Evolutionary conservation across 1,140 invertebrate genomes (phyloP), one percentile per base, ranked within the genome.

Genomic region (Papilio glaucus): DNA sequence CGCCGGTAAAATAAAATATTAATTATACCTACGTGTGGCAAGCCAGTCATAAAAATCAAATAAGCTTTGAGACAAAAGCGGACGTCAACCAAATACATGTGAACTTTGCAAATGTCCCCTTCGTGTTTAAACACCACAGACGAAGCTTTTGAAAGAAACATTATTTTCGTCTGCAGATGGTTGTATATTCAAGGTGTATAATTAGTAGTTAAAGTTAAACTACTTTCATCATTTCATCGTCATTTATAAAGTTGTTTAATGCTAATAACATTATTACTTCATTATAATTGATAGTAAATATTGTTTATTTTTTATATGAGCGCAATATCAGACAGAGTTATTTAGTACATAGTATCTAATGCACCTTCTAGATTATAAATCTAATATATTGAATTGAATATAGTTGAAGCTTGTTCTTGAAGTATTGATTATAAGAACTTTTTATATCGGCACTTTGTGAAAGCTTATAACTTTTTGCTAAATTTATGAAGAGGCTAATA

Each of bases 81-180:
- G 76, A 81, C 76, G 80, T 83, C 78, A 79, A 81, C 76, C 78
- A 85, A 84, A 86, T 81, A 83, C 83, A 83, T 83, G 82, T 73
- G 71, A 75, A 79, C 75, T 72, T 71, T 74, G 73, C 60, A 68
- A 77, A 80, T 82, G 77, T 85, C 76, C 67, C 77, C 79, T 82
- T 77, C 79, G 65, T 77, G 75, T 83, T 81, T 77, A 62, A 69
- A 69, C 70, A 41, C 72, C 68, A 77, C 38, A 82, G 80, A 79
- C 12, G 12, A n/a, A 63, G 26, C 42, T 39, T 39, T 21, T 38
- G 37, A 71, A 42, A 63, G 41, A n/a, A n/a, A 41, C 39, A 26
- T 72, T 60, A 63, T 45, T 62, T 15, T 49, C 26, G 26, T 15
- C n/a, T 65, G 62, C 63, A 67, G 63, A 39, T 67, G 63, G 9